Base-by-base conservation (phyloP, 1,140 invertebrate genomes). In the Drosophila ogumai region DNA sequence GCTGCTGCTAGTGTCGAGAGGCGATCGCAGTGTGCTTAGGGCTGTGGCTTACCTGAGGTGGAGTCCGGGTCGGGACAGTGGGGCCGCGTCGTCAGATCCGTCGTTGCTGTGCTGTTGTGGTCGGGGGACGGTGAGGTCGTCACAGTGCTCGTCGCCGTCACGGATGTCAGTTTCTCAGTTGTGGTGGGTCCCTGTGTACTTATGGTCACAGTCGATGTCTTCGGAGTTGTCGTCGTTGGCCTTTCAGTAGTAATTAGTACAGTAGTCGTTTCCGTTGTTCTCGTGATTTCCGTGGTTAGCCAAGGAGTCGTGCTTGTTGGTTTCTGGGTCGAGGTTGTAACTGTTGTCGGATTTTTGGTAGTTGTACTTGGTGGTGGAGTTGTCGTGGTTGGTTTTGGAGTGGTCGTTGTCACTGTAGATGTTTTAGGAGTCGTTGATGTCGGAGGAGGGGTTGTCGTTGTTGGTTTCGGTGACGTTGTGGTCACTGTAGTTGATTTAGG, bases 1-100 rank as follows among this genome's bases (percentile, higher is more conserved):
- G 38, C 22, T 28, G 43, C 25, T 36, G 32, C 22, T 28, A 32
- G 38, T 32, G 31, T 36, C 9, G 13, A 8, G 17, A 3, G 13
- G 25, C 12, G 9, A 49, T 57, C 34, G 8, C 34, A 50, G 43
- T 32, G 12, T 19, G 6, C 22, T 17, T 34, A 13, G 9, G 12
- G 5, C n/a, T 12, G n/a, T 2, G 22, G 63, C 80, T 82, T 82
- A 82, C 80, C 80, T 68, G 75, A 41, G 32, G 67, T 73, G 57
- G 38, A 22, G 32, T 67, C 38, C 7, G 31, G 19, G 10, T 67
- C 66, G 15, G 63, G 47, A 38, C 66, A 69, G 28, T 36, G 63
- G 10, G 66, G 63, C 3, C 47, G 49, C 3, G 50, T 47, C 1
- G 32, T 40, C 52, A 71, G 12, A 6, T 47, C 65, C 3, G 63